Base-by-base conservation (phyloP, 2,888 invertebrate species). In the Andrena camellia region DNA sequence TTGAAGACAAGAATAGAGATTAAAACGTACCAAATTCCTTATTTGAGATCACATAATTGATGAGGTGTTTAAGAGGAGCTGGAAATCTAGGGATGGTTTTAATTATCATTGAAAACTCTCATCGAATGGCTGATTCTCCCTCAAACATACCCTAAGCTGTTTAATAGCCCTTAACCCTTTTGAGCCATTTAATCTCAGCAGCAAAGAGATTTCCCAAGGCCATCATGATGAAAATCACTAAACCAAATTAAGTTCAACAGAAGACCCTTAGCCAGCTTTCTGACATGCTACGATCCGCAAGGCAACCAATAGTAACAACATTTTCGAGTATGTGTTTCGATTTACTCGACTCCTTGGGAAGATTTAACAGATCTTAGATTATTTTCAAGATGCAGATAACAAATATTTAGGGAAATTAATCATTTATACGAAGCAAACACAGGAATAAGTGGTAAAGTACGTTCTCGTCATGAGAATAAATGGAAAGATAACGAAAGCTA, bases 221-320 rank as follows among this genome's bases (percentile, higher is more conserved):
- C 79, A 77, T 81, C 86, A 69, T 81, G 77, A 81, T 72, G 86
- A 84, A 86, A 84, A 86, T 86, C 86, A 67, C 82, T 82, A 82
- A 86, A 78, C 84, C 80, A 84, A 86, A 86, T 86, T 86, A 75
- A 75, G 66, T 86, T 86, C 80, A 86, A 84, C 84, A 81, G 72
- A 33, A 26, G 57, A 62, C 67, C 77, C 70, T 63, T 52, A 42
- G 63, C n/a, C 59, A 50, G 48, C 54, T 75, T 73, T 62, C 80
- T 63, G 57, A 35, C 31, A 10, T 52, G 5, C 60, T 52, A 29
- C 57, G 60, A 57, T 23, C 54, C 60, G 20, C 70, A 62, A 20
- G n/a, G n/a, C 52, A 29, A n/a, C 13, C 54, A 50, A 59, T 54
- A 33, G 29, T 42, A 7, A 54, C 26, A 3, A 42, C 35, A n/a